Base-by-base conservation (phyloP, 2,113 vertebrate genomes). In the Lagenorhynchus albirostris region DNA sequence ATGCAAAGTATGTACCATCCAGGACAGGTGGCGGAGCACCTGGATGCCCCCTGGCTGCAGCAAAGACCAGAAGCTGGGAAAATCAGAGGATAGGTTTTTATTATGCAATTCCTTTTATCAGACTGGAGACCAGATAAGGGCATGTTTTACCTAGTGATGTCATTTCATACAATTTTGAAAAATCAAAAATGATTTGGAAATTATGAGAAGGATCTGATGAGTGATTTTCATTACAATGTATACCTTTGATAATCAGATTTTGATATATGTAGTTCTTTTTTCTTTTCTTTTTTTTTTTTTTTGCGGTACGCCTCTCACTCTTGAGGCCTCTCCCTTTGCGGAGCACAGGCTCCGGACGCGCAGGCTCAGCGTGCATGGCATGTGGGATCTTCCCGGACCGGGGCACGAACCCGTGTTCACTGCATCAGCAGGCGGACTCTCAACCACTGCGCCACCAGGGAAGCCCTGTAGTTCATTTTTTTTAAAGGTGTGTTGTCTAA, bases 151-250 rank as follows among this genome's bases (percentile, higher is more conserved):
- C 5, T 82, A 73, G 13, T 82, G 9, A 26, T 65, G 5, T n/a
- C 53, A 63, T 2, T 90, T 86, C 17, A 83, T 63, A 82, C 3
- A 92, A 60, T 21, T 87, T 36, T 47, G 12, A 83, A 91, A 95
- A 83, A 55, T 41, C 11, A 90, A 79, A 76, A n/a, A 91, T 71
- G 1, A 91, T 47, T 50, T 80, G 17, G 3, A 97, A 65, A 73
- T 95, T 55, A 71, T 50, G 29, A 74, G 33, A 95, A 95, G 3
- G 5, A 89, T 92, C 82, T 96, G 26, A 91, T 79, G 26, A 96
- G 5, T 68, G 17, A 83, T 89, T 83, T 89, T 10, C 17, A 62
- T 33, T 58, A 20, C 3, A 79, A 67, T 71, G 6, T 8, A 44
- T 5, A 50, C 7, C 8, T 93, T 71, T 89, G 25, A 4, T 84